Evolutionary conservation across 2,888 invertebrate species (phyloP).

Genomic region (Ectobius pallidus): DNA sequence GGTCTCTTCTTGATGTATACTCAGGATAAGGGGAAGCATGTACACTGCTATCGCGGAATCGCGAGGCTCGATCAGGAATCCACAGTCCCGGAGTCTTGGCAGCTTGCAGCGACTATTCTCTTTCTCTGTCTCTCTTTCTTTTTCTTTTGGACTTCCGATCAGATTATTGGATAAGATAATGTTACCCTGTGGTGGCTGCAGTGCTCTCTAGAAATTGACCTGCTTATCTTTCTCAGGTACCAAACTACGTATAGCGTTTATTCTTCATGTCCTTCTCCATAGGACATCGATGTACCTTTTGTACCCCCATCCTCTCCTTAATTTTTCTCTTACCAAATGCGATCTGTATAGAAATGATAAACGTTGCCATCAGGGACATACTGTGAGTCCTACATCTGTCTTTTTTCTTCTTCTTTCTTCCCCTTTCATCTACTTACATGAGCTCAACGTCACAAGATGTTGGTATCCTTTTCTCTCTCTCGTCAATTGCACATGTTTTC

Average conservation of each 20-base stretch:
- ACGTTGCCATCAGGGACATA: slow-evolving; percentile 12
- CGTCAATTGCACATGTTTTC: slow-evolving; percentile 32
- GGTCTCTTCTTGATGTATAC: neutral
- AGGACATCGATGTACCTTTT: too few relatives aligned
- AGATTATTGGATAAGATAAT: slow-evolving; percentile 24
- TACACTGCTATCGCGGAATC: neutral
- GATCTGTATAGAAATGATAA: slow-evolving; percentile 9
- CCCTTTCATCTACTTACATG: neutral
- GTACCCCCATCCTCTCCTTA: neutral
- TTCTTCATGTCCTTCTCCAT: slow-evolving; percentile 4
- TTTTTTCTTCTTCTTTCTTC: too few relatives aligned
- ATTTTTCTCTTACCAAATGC: neutral
- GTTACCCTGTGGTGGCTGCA: neutral
- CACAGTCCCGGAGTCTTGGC: slow-evolving; percentile 10
- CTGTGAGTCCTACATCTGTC: too few relatives aligned
- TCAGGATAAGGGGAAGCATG: neutral
- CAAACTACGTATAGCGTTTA: neutral
- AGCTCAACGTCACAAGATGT: neutral
- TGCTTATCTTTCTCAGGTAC: slow-evolving; percentile 12
- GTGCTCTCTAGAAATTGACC: slow-evolving; percentile 6
- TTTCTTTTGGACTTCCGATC: slow-evolving; percentile 4
- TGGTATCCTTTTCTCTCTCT: slow-evolving; percentile 16
- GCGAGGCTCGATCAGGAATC: slow-evolving; percentile 21
- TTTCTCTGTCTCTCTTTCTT: too few relatives aligned
- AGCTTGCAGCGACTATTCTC: slow-evolving; percentile 10